Conservation (phyloP, 2,797 vertebrate genomes). For the Pseudochaenichthys georgianus region DNA sequence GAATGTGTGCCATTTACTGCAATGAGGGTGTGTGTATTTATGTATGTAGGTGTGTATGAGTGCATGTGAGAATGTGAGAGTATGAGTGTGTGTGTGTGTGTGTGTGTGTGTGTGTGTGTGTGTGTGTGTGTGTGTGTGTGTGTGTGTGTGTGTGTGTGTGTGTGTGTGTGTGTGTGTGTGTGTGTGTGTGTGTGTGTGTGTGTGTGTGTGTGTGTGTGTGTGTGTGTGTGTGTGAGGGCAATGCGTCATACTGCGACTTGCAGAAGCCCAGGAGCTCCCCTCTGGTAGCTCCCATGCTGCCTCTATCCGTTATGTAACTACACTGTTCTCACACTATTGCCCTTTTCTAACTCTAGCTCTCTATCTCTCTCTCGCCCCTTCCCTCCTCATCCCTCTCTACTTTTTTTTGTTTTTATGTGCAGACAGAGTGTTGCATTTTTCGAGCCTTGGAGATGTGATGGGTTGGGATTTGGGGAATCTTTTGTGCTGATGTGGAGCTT, state of each 20-base stretch:
- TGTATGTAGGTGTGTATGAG: conserved; percentile 1
- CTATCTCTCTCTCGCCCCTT: conserved; percentile 40
- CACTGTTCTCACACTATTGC: conserved; percentile 68
- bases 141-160: conserved; percentile 11
- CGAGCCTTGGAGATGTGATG: conserved; percentile 26
- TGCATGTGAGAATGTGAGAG: conserved; percentile 9
- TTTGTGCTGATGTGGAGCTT: conserved; percentile 35
- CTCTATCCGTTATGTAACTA: conserved; percentile 72
- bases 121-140: conserved; percentile 17
- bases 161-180: background rate
- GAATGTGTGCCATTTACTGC: conserved; percentile 65
- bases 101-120: conserved; percentile 7
- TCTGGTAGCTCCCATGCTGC: conserved; percentile 76
- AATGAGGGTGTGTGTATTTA: conserved; percentile 36
- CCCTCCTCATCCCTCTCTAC: conserved; percentile 33
- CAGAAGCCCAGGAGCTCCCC: conserved; percentile 77
- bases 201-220: conserved; percentile 15
- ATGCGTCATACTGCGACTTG: conserved; percentile 78
- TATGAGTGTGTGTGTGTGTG: background rate
- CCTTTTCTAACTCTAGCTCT: conserved; percentile 45
- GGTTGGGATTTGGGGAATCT: conserved; percentile 40
- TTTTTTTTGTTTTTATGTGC: conserved; percentile 31
- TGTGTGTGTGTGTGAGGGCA: conserved; percentile 28
- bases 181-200: conserved; percentile 1
- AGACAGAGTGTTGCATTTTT: conserved; percentile 25